Percentiles rank a stretch among this genome's conserved stretches.
These are phyloP conservation scores for Micrasema minimum DNA, from an alignment of 1,140 invertebrate genomes.

Conservation along the genomic window DNA sequence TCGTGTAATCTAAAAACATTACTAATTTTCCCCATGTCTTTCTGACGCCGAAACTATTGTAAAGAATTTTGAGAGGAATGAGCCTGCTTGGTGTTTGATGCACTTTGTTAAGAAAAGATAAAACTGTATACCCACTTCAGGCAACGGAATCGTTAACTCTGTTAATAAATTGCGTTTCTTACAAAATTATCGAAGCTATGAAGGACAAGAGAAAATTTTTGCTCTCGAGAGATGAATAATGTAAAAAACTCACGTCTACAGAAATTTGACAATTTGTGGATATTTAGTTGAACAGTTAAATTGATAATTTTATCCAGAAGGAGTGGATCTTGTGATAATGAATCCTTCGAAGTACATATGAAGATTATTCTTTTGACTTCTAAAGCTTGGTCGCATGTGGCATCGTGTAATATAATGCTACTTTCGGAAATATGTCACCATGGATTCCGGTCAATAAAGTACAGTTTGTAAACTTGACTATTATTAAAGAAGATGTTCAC, in stretches of 20 bases:
- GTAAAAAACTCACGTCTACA: slow-evolving; percentile 19
- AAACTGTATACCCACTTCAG: neutral
- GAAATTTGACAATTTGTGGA: slow-evolving; percentile 10
- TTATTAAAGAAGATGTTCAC: slow-evolving; percentile 71
- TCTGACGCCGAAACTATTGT: slow-evolving; percentile 40
- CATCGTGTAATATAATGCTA: slow-evolving; percentile 52
- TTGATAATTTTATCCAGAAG: too few relatives aligned
- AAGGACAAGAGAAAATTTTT: slow-evolving; percentile 19
- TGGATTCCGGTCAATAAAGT: slow-evolving; percentile 83
- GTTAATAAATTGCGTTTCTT: slow-evolving; percentile 6
- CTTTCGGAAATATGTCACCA: slow-evolving; percentile 61
- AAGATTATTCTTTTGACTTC: slow-evolving; percentile 18
- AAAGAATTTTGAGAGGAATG: slow-evolving; percentile 47
- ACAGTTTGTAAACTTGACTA: slow-evolving; percentile 75
- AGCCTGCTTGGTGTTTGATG: slow-evolving; percentile 32
- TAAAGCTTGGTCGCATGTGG: slow-evolving; percentile 41
- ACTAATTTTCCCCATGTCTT: too few relatives aligned
- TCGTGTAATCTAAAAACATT: too few relatives aligned
- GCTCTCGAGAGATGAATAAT: slow-evolving; percentile 8
- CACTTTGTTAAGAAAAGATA: slow-evolving; percentile 38
- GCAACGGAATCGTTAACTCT: neutral
- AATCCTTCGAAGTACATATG: slow-evolving; percentile 11
- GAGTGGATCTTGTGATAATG: too few relatives aligned
- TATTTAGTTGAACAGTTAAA: slow-evolving; percentile 5
- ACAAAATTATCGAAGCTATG: slow-evolving; percentile 32